A percentile compares a stretch with the other conserved stretches of the same genome.
Evolutionary conservation across 2,113 vertebrate species (phyloP).

Genomic region (Actinemys pallida): DNA sequence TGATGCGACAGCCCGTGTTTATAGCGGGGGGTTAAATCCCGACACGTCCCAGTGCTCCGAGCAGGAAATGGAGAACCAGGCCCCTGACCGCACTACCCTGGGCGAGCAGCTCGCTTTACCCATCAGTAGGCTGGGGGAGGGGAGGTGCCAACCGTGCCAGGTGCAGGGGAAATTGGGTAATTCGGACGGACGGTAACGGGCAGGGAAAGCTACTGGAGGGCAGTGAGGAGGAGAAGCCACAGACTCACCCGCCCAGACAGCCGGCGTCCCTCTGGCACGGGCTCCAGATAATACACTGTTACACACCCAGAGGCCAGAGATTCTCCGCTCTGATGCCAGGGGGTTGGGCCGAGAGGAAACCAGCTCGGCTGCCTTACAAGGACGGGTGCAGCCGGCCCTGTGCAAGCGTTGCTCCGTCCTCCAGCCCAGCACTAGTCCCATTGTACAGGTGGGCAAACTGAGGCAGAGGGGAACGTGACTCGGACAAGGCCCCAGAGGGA

Average conservation of each 20-base stretch:
- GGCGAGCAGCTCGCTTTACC: not conserved
- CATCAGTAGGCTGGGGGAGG: not conserved
- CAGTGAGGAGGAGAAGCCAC: no score
- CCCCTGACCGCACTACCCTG: not conserved
- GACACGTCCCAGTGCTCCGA: not conserved
- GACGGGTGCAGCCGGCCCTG: not conserved
- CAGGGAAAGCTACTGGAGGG: no score
- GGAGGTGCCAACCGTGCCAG: not conserved
- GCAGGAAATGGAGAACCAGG: not conserved
- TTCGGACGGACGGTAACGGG: accelerated
- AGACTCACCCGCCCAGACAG: not conserved
- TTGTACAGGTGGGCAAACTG: not conserved
- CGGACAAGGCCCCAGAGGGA: not conserved
- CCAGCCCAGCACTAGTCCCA: not conserved
- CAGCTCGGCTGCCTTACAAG: not conserved
- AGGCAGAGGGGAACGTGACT: not conserved
- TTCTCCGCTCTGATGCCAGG: no score
- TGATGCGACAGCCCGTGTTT: not conserved
- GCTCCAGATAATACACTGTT: not conserved
- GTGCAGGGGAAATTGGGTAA: not conserved
- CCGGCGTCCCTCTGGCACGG: no score
- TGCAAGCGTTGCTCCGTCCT: not conserved
- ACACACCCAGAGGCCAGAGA: not conserved
- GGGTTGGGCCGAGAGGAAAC: no score
- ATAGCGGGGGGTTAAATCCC: not conserved